phyloP scores from a whole-genome alignment of 2,888 invertebrate genomes.

The Nomada ferruginata region DNA sequence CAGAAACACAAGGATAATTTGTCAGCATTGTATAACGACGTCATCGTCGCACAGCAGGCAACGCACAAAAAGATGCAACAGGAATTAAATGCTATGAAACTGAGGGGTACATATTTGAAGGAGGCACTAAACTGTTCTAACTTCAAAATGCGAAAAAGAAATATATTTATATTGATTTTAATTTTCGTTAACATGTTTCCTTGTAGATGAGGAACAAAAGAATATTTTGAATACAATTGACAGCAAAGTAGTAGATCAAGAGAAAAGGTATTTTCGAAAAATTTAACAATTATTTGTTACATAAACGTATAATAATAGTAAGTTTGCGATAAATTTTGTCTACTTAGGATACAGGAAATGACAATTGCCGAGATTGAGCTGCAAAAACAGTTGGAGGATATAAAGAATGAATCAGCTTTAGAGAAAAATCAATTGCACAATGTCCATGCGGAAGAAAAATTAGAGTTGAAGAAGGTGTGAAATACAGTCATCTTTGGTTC shows the following conservation, averaged over 20 bases:
- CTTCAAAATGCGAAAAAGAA: background rate
- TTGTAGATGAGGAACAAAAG: constrained; percentile 22
- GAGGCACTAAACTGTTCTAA: background rate
- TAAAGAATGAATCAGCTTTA: constrained; percentile 17
- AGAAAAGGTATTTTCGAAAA: constrained; percentile 51
- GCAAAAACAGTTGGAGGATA: constrained; percentile 37
- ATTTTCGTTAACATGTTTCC: constrained; percentile 1
- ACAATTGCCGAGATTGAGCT: constrained; percentile 30
- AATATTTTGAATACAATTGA: constrained; percentile 31
- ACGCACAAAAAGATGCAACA: constrained; percentile 40
- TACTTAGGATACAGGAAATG: constrained; percentile 39
- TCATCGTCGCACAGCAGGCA: constrained; percentile 54
- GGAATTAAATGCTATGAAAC: constrained; percentile 19
- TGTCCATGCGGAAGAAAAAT: constrained; percentile 53
- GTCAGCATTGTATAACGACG: constrained; percentile 56
- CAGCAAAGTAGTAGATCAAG: constrained; percentile 47
- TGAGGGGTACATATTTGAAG: constrained; percentile 32
- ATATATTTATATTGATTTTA: background rate
- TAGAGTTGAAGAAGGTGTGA: constrained; percentile 49
- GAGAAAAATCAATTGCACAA: constrained; percentile 45
- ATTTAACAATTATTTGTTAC: background rate
- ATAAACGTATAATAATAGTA: background rate
- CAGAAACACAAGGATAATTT: constrained; percentile 66
- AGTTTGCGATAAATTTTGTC: background rate
- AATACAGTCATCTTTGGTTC: background rate